phyloP scores from a whole-genome alignment of 2,797 vertebrate species.

The Novumbra hubbsi region DNA sequence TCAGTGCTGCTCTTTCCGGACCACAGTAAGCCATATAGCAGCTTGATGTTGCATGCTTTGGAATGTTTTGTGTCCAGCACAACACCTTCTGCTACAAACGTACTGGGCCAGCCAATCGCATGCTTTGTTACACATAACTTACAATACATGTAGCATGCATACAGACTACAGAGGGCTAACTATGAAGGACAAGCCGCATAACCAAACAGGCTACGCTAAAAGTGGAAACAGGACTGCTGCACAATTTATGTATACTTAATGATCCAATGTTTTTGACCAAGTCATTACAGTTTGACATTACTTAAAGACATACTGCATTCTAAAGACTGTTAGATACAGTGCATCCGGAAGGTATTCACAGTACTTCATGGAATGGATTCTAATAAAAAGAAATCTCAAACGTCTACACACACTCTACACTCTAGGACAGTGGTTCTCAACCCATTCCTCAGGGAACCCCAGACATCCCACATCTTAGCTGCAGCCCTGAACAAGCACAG shows the following conservation, averaged over 20 bases:
- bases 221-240: background rate
- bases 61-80: constrained; percentile 51
- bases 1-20: constrained; percentile 45
- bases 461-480: no score
- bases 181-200: background rate
- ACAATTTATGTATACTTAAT: no score
- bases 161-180: constrained; percentile 21
- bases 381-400: no score
- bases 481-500: no score
- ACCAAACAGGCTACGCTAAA: background rate
- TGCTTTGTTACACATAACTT: constrained; percentile 39
- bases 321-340: constrained; percentile 11
- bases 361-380: no score
- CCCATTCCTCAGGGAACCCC: no score
- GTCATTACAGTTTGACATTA: background rate
- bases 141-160: constrained; percentile 46
- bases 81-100: constrained; percentile 42
- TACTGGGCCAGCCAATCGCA: constrained; percentile 39
- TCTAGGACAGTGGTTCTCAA: no score
- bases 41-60: constrained; percentile 50
- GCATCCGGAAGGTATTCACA: no score
- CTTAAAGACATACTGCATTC: background rate
- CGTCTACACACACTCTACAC: no score
- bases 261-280: background rate
- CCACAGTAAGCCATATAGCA: constrained; percentile 61